These are phyloP conservation scores for Thymallus thymallus DNA, from an alignment of 2,113 vertebrate species.

Conservation along the genomic window DNA sequence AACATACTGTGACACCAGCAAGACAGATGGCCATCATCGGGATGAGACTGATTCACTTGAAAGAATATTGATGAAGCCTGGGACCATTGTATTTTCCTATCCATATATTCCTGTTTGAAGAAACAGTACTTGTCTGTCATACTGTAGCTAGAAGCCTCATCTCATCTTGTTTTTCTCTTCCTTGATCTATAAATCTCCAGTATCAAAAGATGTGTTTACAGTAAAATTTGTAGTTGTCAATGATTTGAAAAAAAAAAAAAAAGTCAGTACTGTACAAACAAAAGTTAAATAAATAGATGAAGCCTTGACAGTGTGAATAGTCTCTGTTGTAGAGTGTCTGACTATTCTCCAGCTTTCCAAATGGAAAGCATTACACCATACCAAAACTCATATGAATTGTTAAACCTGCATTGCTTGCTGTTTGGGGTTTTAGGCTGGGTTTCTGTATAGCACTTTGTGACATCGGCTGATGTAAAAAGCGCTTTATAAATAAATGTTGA, in stretches of 20 bases:
- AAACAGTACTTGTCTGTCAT: conserved; percentile 43
- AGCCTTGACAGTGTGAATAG: conserved; percentile 47
- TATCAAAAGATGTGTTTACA: conserved; percentile 65
- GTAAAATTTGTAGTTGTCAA: conserved; percentile 65
- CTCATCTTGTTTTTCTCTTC: conserved; percentile 25
- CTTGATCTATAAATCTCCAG: conserved; percentile 52
- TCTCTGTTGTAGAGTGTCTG: neutral
- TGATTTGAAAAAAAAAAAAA: conserved; percentile 53
- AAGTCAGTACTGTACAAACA: conserved; percentile 70
- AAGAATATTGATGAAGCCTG: neutral
- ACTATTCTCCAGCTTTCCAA: neutral
- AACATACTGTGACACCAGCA: conserved; percentile 30
- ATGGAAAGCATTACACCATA: too few relatives aligned
- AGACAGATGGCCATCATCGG: conserved; percentile 14
- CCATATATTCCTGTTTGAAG: conserved; percentile 33
- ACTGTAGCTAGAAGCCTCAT: conserved; percentile 40
- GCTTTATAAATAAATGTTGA: too few relatives aligned
- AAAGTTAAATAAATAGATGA: conserved; percentile 73
- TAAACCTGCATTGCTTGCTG: too few relatives aligned
- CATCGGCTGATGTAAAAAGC: too few relatives aligned
- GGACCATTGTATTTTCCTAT: conserved; percentile 7
- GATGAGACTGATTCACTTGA: conserved; percentile 15
- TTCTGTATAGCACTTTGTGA: too few relatives aligned
- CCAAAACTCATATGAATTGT: neutral
- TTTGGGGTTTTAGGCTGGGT: too few relatives aligned